These are phyloP conservation scores for Choloepus hoffmanni DNA, from an alignment of 2,113 vertebrate species.

Conservation along the genomic window DNA sequence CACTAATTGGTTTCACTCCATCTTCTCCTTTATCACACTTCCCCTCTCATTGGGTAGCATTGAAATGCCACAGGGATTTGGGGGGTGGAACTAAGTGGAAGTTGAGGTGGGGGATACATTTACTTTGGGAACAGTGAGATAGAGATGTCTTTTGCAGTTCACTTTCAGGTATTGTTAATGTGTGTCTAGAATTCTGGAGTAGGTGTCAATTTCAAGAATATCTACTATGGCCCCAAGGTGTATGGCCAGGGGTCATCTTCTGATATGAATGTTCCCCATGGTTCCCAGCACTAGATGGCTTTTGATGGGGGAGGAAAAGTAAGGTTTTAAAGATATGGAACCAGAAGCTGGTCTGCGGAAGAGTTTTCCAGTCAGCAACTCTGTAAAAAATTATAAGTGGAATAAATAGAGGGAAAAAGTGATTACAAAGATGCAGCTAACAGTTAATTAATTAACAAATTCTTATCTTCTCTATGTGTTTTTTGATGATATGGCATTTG, in stretches of 20 bases:
- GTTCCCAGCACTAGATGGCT: neutral
- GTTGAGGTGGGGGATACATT: neutral
- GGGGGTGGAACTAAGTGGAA: neutral
- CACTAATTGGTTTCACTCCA: neutral
- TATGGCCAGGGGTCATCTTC: neutral
- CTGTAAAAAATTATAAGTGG: neutral
- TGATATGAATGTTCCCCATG: neutral
- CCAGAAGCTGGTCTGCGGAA: neutral
- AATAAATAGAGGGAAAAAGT: neutral
- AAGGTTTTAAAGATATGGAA: neutral
- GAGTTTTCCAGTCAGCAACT: neutral
- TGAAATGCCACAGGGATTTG: neutral
- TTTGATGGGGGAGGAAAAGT: neutral
- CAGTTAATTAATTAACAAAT: neutral
- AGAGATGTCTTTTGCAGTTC: neutral
- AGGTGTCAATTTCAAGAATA: neutral
- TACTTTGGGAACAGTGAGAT: neutral
- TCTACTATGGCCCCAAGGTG: neutral
- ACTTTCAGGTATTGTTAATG: neutral
- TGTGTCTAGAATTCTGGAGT: neutral
- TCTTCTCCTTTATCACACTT: neutral
- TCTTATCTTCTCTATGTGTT: neutral
- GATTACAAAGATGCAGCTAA: neutral
- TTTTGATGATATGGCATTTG: neutral
- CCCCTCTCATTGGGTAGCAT: too few species aligned